These are phyloP conservation scores for Leptatherina wallacei DNA, from an alignment of 2,797 vertebrate genomes.

Conservation along the genomic window DNA sequence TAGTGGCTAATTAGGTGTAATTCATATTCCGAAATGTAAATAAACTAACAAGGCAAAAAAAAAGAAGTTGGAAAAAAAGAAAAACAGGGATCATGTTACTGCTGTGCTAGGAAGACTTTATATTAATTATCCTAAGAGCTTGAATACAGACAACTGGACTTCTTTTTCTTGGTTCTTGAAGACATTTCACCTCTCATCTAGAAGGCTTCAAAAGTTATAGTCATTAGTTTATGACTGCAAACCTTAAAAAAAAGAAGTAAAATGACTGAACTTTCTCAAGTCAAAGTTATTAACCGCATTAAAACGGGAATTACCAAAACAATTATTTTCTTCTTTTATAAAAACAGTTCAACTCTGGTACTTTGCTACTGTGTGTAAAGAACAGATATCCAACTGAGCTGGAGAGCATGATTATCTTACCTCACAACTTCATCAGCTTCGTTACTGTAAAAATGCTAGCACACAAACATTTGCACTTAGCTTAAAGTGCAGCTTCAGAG, in stretches of 20 bases:
- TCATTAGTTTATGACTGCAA: neutral
- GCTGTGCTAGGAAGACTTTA: neutral
- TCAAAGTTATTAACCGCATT: neutral
- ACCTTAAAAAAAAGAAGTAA: neutral
- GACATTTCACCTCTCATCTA: neutral
- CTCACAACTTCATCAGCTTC: neutral
- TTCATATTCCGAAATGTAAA: constrained; percentile 1
- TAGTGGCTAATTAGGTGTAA: neutral
- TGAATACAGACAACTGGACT: neutral
- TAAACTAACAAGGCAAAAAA: neutral
- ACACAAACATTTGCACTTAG: neutral
- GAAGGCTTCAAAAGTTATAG: neutral
- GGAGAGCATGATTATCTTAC: neutral
- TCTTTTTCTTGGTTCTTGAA: neutral
- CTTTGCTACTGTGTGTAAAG: neutral
- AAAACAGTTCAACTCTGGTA: neutral
- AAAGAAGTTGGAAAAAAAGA: neutral
- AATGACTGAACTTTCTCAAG: neutral
- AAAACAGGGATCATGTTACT: neutral
- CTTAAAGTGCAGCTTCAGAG: neutral
- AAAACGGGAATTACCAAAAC: neutral
- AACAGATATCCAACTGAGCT: neutral
- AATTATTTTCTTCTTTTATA: neutral
- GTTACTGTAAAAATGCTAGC: neutral
- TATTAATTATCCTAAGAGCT: neutral